Evolutionary conservation across 2,888 invertebrate genomes (phyloP), one percentile per base, ranked within the genome.

Genomic region (Hirtodrosophila histrioides): DNA sequence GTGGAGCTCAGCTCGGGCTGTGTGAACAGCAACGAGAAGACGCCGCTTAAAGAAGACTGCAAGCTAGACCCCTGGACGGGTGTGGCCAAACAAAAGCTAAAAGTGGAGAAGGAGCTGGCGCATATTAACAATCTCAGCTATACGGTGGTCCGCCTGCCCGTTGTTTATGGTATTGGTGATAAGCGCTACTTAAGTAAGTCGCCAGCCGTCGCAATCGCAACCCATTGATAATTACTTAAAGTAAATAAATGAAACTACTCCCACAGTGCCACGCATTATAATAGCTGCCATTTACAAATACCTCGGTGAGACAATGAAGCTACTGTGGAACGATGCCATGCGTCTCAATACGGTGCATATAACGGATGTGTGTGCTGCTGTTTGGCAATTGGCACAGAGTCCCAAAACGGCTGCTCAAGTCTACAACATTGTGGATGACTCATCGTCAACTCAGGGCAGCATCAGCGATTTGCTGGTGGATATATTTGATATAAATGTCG

Each of bases 341-440:
- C 95, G 94, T 88, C 94, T 97, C 92, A 97, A 97, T 92, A 98
- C 98, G 0, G 95, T 98, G 24, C 97, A 98, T 90, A 96, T 97
- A 0, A 91, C 92, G 17, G 98, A 98, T 92, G 93, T 97, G n/a
- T 96, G 95, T 88, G 93, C 95, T 55, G 97, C 97, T 0, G 93
- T 96, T 67, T 96, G 96, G 95, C 94, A 94, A 72, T 92, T 97
- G 23, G 93, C 93, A n/a, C 91, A 88, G 17, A 90, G 89, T 48
- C 91, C 92, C 0, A 93, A 93, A 53, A 92, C 94, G 33, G 88
- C 92, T 54, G 92, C 93, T 0, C 93, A 97, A 92, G 93, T 93
- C 10, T 98, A 96, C 92, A 96, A 98, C 89, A 92, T 97, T 23
- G 97, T 96, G 1, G 98, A 98, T 88, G 94, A 95, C 58, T 95